phyloP scores from a whole-genome alignment of 2,888 invertebrate species.

The Actias luna region DNA sequence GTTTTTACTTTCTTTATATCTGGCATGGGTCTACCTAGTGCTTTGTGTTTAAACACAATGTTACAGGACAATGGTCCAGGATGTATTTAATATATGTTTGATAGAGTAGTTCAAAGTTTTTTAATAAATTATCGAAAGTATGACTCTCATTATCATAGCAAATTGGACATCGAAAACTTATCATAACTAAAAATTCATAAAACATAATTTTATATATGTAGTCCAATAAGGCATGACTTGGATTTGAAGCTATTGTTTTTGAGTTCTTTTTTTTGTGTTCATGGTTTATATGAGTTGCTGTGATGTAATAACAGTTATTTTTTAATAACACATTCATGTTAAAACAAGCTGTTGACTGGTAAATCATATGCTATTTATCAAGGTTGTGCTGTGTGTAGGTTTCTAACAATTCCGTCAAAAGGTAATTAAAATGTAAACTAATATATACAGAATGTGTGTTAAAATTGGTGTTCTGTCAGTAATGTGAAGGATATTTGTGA shows the following conservation, averaged over 20 bases:
- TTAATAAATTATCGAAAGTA: background rate
- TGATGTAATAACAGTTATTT: too few relatives aligned
- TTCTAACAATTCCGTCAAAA: background rate
- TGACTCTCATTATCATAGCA: background rate
- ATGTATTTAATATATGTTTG: background rate
- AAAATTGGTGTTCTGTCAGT: background rate
- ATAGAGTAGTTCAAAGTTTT: background rate
- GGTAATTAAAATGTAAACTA: too few relatives aligned
- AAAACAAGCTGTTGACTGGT: background rate
- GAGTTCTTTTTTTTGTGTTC: background rate
- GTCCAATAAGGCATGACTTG: too few relatives aligned
- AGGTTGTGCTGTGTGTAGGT: background rate
- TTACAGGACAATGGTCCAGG: background rate
- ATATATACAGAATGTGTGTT: too few relatives aligned
- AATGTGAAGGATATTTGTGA: background rate
- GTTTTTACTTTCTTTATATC: background rate
- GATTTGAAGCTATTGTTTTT: too few relatives aligned
- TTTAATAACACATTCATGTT: too few relatives aligned
- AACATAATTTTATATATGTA: too few relatives aligned
- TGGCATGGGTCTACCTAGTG: background rate
- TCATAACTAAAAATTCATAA: background rate
- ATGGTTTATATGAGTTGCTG: background rate
- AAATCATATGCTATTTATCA: too few relatives aligned
- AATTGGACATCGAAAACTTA: background rate
- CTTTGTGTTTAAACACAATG: background rate